A percentile compares a stretch with the other conserved stretches of the same genome.
These are phyloP conservation scores for Callaeas wilsoni DNA, from an alignment of 2,113 vertebrate species.

Conservation along the genomic window DNA sequence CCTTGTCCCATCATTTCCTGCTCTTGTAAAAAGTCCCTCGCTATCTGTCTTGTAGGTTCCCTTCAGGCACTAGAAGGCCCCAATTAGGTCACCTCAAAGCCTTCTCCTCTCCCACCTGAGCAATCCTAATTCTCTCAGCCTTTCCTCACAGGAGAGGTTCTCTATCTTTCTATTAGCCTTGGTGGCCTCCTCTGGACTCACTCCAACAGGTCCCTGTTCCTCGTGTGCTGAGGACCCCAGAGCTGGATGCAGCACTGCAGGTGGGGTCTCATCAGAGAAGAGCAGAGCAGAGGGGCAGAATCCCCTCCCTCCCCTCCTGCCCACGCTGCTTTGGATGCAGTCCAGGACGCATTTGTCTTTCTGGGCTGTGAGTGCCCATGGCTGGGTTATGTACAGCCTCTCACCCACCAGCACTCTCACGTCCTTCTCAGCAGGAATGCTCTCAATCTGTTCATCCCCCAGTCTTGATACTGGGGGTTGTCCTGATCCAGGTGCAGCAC, in stretches of 20 bases:
- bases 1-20: neutral
- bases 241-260: no score
- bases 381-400: neutral
- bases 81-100: neutral
- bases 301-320: neutral
- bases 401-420: accelerated
- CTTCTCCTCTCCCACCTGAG: neutral
- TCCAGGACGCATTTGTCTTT: accelerated
- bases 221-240: accelerated
- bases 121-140: neutral
- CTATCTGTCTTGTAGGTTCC: neutral
- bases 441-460: neutral
- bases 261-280: neutral
- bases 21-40: neutral
- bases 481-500: accelerated
- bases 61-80: neutral
- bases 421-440: neutral
- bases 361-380: accelerated
- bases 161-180: no score
- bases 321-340: neutral
- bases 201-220: no score
- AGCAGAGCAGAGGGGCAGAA: neutral
- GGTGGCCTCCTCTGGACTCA: neutral
- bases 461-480: accelerated
- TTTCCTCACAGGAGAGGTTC: neutral